Evolutionary conservation across 2,888 invertebrate genomes (phyloP).

Genomic region (Drosophila affinis): DNA sequence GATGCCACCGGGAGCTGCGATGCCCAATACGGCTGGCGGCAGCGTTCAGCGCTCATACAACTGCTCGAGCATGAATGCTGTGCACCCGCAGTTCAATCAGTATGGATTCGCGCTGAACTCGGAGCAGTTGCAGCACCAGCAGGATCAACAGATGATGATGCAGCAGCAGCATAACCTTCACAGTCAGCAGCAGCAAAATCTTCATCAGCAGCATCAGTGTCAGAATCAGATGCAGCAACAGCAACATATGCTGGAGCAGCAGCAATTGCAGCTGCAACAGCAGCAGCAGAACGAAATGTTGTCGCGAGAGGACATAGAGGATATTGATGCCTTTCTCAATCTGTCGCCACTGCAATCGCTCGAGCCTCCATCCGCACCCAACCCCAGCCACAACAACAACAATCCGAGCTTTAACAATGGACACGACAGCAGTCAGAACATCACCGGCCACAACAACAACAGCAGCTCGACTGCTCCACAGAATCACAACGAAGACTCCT

Average conservation of each 20-base stretch:
- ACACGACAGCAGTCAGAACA: slow-evolving; percentile 39
- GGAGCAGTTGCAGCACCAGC: slow-evolving; percentile 75
- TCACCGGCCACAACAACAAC: slow-evolving; percentile 38
- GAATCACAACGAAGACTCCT: slow-evolving; percentile 78
- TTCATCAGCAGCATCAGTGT: slow-evolving; percentile 57
- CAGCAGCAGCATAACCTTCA: slow-evolving; percentile 74
- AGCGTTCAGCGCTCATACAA: slow-evolving; percentile 60
- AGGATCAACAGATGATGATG: slow-evolving; percentile 78
- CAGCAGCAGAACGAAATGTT: slow-evolving; percentile 64
- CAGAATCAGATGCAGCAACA: slow-evolving; percentile 49
- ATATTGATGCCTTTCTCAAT: slow-evolving; percentile 81
- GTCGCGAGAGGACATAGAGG: slow-evolving; percentile 77
- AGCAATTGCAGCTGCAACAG: slow-evolving; percentile 51
- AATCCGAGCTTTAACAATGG: slow-evolving; percentile 38
- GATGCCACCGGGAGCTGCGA: slow-evolving; percentile 29
- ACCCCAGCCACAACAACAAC: slow-evolving; percentile 31
- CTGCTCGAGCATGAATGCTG: slow-evolving; percentile 62
- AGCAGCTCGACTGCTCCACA: slow-evolving; percentile 58
- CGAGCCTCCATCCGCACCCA: slow-evolving; percentile 43
- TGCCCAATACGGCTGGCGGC: slow-evolving; percentile 46
- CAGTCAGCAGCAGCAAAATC: slow-evolving; percentile 75
- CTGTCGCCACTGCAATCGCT: slow-evolving; percentile 78
- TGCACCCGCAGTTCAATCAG: slow-evolving; percentile 80
- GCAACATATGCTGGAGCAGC: slow-evolving; percentile 54
- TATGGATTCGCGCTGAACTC: slow-evolving; percentile 80